Evolutionary conservation across 1,140 invertebrate genomes (phyloP).

Genomic region (Leptoteleia sp.): DNA sequence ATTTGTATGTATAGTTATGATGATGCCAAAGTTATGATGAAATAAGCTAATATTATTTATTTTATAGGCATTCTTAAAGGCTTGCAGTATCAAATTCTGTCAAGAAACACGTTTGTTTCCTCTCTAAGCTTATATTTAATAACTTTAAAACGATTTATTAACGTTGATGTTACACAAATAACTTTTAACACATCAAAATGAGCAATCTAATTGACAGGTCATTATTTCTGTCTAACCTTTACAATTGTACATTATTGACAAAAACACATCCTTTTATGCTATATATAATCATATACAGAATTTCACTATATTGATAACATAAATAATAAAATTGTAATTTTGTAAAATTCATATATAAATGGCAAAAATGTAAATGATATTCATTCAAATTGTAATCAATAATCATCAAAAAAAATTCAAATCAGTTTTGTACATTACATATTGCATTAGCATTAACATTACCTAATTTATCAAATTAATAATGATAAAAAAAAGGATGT

Average conservation of each 20-base stretch:
- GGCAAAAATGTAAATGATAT: no score
- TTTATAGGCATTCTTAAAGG: slow-evolving; percentile 67
- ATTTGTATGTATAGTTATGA: slow-evolving; percentile 54
- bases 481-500: no score
- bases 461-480: no score
- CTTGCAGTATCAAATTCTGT: slow-evolving; percentile 67
- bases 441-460: no score
- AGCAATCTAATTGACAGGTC: slow-evolving; percentile 54
- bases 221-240: slow-evolving; percentile 51
- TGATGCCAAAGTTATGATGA: slow-evolving; percentile 64
- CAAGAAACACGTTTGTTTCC: slow-evolving; percentile 45
- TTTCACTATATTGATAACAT: no score
- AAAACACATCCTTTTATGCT: slow-evolving; percentile 53
- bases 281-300: slow-evolving; percentile 54
- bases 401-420: no score
- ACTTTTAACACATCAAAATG: slow-evolving; percentile 57
- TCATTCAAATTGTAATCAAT: no score
- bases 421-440: no score
- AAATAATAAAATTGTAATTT: no score
- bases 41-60: slow-evolving; percentile 62
- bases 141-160: slow-evolving; percentile 57
- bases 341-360: no score
- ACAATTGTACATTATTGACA: slow-evolving; percentile 66
- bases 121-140: slow-evolving; percentile 52
- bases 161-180: slow-evolving; percentile 60